Conservation (phyloP, 2,888 invertebrate species). For the Drosophila gaucha region DNA sequence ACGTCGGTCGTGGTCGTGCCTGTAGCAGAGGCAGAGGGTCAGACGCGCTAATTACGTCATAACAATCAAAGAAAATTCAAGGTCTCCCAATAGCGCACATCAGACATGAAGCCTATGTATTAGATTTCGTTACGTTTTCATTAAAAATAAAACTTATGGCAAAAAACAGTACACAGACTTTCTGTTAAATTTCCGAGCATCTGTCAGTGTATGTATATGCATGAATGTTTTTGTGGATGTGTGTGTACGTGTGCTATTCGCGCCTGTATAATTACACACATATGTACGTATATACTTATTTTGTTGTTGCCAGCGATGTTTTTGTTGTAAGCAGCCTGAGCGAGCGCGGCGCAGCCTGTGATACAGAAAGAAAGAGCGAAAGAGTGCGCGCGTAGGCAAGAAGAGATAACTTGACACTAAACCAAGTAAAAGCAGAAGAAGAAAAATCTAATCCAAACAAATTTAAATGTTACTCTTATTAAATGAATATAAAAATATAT, state of each 20-base stretch:
- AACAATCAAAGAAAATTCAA: conserved; percentile 83
- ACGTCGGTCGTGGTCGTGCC: conserved; percentile 63
- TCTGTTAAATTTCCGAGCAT: conserved; percentile 40
- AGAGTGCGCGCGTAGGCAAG: conserved; percentile 53
- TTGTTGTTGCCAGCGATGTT: conserved; percentile 54
- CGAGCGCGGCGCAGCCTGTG: conserved; percentile 60
- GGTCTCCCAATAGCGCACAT: conserved; percentile 73
- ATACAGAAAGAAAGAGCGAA: conserved; percentile 60
- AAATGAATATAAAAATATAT: conserved; percentile 22
- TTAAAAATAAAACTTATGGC: conserved; percentile 70
- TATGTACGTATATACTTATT: conserved; percentile 21
- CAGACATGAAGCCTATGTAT: conserved; percentile 65
- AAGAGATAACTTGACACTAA: conserved; percentile 41
- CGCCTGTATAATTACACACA: conserved; percentile 70
- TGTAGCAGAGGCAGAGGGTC: conserved; percentile 52
- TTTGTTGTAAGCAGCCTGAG: conserved; percentile 57
- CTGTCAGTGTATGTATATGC: conserved; percentile 30
- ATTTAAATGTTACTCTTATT: conserved; percentile 39
- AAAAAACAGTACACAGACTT: conserved; percentile 54
- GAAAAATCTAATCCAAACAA: conserved; percentile 42
- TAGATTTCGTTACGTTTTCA: conserved; percentile 78
- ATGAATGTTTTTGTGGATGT: conserved; percentile 36
- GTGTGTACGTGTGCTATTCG: conserved; percentile 49
- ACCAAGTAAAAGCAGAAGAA: conserved; percentile 16
- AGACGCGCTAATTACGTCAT: conserved; percentile 83